Evolutionary conservation across 2,797 vertebrate species (phyloP).

Genomic region (Rhinogobio ventralis): DNA sequence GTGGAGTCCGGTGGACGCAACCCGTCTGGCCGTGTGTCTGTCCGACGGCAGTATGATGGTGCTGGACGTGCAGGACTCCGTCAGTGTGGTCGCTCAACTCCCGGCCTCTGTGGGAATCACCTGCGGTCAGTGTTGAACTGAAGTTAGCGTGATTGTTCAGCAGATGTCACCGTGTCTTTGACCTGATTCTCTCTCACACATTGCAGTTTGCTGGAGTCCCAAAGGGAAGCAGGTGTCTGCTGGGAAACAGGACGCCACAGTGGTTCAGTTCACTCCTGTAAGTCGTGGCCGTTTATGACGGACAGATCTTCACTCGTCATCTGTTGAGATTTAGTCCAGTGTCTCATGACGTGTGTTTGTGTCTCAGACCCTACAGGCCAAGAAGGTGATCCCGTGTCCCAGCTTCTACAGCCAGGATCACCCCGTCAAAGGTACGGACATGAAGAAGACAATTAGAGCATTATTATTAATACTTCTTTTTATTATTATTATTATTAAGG

Average conservation of each 20-base stretch:
- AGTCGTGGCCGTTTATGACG: slow-evolving; percentile 68
- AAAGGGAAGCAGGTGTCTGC: slow-evolving; percentile 97
- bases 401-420: slow-evolving; percentile 90
- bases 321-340: not conserved
- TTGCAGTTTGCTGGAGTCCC: slow-evolving; percentile 95
- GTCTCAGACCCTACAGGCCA: slow-evolving; percentile 88
- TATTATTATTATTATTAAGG: too few relatives aligned
- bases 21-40: slow-evolving; percentile 86
- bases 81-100: slow-evolving; percentile 80
- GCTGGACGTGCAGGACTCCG: slow-evolving; percentile 84
- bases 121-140: slow-evolving; percentile 81
- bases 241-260: slow-evolving; percentile 90
- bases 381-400: slow-evolving; percentile 92
- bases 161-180: not conserved
- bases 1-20: slow-evolving; percentile 87
- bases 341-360: slow-evolving; percentile 22
- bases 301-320: not conserved
- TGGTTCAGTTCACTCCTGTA: slow-evolving; percentile 95
- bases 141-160: too few relatives aligned
- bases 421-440: slow-evolving; percentile 93
- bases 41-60: slow-evolving; percentile 91
- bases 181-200: not conserved
- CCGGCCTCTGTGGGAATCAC: slow-evolving; percentile 85
- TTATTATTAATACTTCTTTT: too few relatives aligned
- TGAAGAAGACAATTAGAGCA: too few relatives aligned